Percentiles rank a stretch among this genome's conserved stretches.
These are phyloP conservation scores for Hirtodrosophila alboralis DNA, from an alignment of 2,888 invertebrate genomes.

Conservation along the genomic window DNA sequence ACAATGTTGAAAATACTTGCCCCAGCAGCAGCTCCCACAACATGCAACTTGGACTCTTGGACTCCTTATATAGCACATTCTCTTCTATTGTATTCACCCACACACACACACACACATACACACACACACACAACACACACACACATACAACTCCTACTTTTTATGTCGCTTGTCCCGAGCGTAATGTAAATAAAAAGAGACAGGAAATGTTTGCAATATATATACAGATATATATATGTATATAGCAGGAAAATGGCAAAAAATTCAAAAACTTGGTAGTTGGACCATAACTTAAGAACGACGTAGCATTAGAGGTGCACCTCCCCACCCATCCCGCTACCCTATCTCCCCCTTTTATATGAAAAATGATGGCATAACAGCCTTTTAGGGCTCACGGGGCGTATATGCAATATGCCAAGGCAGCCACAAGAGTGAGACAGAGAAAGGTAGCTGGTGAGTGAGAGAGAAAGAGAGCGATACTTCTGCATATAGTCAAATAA, in stretches of 20 bases:
- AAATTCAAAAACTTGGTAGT: slow-evolving; percentile 49
- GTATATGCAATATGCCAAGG: slow-evolving; percentile 13
- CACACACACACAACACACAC: too few relatives aligned
- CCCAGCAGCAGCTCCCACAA: slow-evolving; percentile 28
- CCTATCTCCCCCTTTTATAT: not conserved
- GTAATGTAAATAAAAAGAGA: slow-evolving; percentile 79
- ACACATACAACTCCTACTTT: slow-evolving; percentile 51
- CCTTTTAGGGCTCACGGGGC: slow-evolving; percentile 7
- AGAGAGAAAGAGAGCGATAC: slow-evolving; percentile 7
- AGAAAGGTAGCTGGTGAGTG: too few relatives aligned
- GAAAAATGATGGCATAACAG: slow-evolving; percentile 26
- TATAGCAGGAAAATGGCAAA: slow-evolving; percentile 31
- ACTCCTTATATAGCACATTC: slow-evolving; percentile 46
- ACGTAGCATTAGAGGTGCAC: slow-evolving; percentile 40
- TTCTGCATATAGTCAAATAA: slow-evolving; percentile 75
- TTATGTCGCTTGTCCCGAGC: slow-evolving; percentile 60
- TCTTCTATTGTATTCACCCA: slow-evolving; percentile 51
- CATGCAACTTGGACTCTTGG: slow-evolving; percentile 21
- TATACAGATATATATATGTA: slow-evolving; percentile 55
- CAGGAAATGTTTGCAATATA: slow-evolving; percentile 74
- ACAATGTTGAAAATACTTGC: slow-evolving; percentile 24
- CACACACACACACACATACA: slow-evolving; percentile 31
- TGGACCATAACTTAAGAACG: slow-evolving; percentile 42
- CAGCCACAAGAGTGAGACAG: slow-evolving; percentile 10
- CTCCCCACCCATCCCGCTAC: too few relatives aligned